phyloP scores from a whole-genome alignment of 2,888 invertebrate species.

The Bursaphelenchus okinawaensis region DNA sequence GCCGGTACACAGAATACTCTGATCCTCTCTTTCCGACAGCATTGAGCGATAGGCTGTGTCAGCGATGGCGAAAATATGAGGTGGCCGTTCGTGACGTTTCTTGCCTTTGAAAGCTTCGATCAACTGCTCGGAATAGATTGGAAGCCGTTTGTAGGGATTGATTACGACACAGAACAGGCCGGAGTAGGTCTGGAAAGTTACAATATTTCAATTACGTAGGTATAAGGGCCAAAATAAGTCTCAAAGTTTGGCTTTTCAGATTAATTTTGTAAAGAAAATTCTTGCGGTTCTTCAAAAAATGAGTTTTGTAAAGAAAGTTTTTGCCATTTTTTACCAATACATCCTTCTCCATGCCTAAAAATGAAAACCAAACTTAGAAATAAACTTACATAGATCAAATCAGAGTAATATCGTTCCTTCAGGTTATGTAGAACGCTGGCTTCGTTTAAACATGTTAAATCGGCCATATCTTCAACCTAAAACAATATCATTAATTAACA shows the following conservation, averaged over 20 bases:
- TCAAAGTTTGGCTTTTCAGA: too few species aligned
- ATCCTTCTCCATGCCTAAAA: too few species aligned
- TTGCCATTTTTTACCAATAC: too few species aligned
- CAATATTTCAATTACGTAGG: too few species aligned
- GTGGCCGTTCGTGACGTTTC: slow-evolving; percentile 89
- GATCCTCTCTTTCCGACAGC: slow-evolving; percentile 99
- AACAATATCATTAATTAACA: slow-evolving; percentile 5
- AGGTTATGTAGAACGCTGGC: slow-evolving; percentile 98
- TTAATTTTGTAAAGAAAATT: neutral
- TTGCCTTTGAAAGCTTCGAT: slow-evolving; percentile 99
- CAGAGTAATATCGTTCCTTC: slow-evolving; percentile 98
- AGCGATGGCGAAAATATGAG: slow-evolving; percentile 98
- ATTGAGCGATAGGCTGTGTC: slow-evolving; percentile 97
- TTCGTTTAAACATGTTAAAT: slow-evolving; percentile 97
- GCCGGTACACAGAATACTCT: slow-evolving; percentile 97
- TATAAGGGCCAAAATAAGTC: too few species aligned
- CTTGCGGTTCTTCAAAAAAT: too few species aligned
- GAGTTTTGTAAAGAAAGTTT: too few species aligned
- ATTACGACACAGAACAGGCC: slow-evolving; percentile 99
- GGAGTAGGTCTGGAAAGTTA: slow-evolving; percentile 91
- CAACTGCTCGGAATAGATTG: slow-evolving; percentile 96
- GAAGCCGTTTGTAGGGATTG: slow-evolving; percentile 74
- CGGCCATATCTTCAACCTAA: slow-evolving; percentile 96
- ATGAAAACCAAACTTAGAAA: too few species aligned
- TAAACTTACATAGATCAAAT: slow-evolving; percentile 94